These are phyloP conservation scores for Ophiothrix spiculata DNA, from an alignment of 35 echinoderm and acorn worm species.

Conservation along the genomic window DNA sequence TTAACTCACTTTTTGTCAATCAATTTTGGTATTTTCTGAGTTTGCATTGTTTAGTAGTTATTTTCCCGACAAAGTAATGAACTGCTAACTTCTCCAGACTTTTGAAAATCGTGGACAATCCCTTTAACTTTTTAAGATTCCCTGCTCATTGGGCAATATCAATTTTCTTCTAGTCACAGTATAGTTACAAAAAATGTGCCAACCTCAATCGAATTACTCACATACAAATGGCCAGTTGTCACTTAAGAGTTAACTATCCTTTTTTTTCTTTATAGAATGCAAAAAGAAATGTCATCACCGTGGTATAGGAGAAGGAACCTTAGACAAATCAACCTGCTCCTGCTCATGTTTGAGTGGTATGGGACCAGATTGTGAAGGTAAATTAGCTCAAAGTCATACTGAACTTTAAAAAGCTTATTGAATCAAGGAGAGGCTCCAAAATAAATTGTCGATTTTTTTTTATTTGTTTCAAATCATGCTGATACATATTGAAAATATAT, in stretches of 20 bases:
- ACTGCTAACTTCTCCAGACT: not conserved
- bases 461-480: not conserved
- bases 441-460: not conserved
- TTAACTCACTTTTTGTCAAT: too few relatives aligned
- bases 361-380: slow-evolving; percentile 44
- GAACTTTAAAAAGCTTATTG: not conserved
- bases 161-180: not conserved
- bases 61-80: too few relatives aligned
- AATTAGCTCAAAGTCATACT: not conserved
- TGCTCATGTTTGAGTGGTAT: slow-evolving; percentile 13
- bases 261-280: not conserved
- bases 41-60: too few relatives aligned
- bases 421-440: not conserved
- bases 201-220: not conserved
- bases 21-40: too few relatives aligned
- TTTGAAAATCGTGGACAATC: too few relatives aligned
- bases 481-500: not conserved
- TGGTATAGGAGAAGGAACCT: slow-evolving; percentile 22
- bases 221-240: not conserved
- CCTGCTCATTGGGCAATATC: not conserved
- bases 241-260: not conserved
- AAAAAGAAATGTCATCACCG: slow-evolving; percentile 36
- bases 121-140: not conserved
- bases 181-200: not conserved
- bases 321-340: slow-evolving; percentile 12